These are phyloP conservation scores for Acropternis orthonyx DNA, from an alignment of 2,797 vertebrate genomes.

Conservation along the genomic window DNA sequence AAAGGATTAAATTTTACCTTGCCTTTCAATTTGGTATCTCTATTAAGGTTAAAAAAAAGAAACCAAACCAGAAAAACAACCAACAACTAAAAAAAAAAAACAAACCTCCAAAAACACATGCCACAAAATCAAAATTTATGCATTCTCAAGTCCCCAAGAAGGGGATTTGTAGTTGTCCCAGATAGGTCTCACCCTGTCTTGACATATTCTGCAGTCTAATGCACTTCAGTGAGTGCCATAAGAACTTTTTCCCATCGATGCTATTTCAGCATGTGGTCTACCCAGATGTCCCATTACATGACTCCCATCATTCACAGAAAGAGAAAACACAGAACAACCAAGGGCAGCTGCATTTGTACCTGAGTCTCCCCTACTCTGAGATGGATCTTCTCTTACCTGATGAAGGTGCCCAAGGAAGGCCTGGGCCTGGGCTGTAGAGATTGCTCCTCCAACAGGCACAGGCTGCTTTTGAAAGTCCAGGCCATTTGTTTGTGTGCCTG, in stretches of 20 bases:
- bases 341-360: background rate
- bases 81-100: background rate
- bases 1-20: background rate
- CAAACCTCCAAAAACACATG: background rate
- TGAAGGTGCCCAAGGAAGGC: constrained; percentile 93
- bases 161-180: background rate
- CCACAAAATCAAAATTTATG: background rate
- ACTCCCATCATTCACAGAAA: background rate
- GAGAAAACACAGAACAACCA: background rate
- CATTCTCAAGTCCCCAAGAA: background rate
- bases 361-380: background rate
- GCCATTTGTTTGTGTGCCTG: constrained; percentile 96
- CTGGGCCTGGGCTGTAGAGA: constrained; percentile 97
- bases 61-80: background rate
- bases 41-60: background rate
- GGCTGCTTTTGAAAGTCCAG: constrained; percentile 98
- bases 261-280: background rate
- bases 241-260: background rate
- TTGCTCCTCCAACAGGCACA: constrained; percentile 88
- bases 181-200: background rate
- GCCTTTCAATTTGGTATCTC: background rate
- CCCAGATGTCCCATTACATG: background rate
- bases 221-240: background rate
- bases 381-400: constrained; percentile 83
- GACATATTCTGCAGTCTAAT: background rate